Evolutionary conservation across 2,113 vertebrate genomes (phyloP), one percentile per base, ranked within the genome.

Genomic region (Channa argus): DNA sequence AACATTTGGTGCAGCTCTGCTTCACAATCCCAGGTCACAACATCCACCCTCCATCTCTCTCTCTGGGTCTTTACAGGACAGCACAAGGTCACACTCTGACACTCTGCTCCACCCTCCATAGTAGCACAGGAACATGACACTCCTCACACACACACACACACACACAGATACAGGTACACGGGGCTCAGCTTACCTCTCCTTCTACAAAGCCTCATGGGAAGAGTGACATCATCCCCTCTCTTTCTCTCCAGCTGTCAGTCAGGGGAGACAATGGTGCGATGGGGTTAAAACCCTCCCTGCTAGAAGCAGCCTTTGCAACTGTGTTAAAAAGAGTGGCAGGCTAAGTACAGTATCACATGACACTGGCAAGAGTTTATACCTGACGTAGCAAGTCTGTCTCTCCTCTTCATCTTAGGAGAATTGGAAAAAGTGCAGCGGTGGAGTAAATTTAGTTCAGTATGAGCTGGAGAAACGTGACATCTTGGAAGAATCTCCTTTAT

Each of bases 21-120:
- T n/a, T n/a, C n/a, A n/a, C n/a, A n/a, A n/a, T n/a, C n/a, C n/a
- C n/a, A n/a, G n/a, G n/a, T n/a, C 77, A 51, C 71, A 70, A 24
- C 60, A 38, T 51, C 53, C 70, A 10, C n/a, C n/a, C n/a, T n/a
- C n/a, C n/a, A n/a, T n/a, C n/a, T n/a, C 76, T 52, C 44, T 60
- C 39, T 53, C 33, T 14, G 37, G 5, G 2, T 71, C 39, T 60
- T 43, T 12, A 54, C 41, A 14, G 71, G 53, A 82, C 55, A 37
- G 58, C 77, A 67, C 83, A 88, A 89, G 86, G 89, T 90, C 82
- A n/a, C n/a, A n/a, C n/a, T n/a, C n/a, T n/a, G n/a, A 88, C 61
- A 44, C 45, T 52, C 66, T 73, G 70, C 77, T 85, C 83, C 90
- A 83, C 85, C 88, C 83, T 74, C 76, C 84, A 86, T 86, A 86